Conservation (phyloP, 2,888 invertebrate species). For the Eupithecia tripunctaria region DNA sequence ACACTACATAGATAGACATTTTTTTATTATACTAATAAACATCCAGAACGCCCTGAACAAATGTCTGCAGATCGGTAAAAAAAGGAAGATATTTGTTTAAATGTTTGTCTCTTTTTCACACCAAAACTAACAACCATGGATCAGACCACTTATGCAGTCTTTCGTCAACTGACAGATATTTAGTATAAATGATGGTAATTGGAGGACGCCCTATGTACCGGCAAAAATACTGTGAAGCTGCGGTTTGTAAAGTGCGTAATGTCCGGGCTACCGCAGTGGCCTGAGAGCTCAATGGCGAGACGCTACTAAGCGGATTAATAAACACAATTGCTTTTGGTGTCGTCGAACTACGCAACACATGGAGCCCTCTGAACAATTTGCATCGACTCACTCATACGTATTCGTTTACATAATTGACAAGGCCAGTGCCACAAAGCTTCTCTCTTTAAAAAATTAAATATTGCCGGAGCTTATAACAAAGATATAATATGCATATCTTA, state of each 20-base stretch:
- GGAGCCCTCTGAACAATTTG: slow-evolving; percentile 11
- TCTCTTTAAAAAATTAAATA: not conserved
- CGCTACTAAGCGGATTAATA: slow-evolving; percentile 24
- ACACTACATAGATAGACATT: too few relatives aligned
- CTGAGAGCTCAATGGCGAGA: slow-evolving; percentile 16
- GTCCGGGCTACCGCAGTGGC: not conserved
- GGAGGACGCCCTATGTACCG: not conserved
- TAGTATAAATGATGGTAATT: not conserved
- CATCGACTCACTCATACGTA: not conserved
- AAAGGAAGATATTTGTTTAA: not conserved
- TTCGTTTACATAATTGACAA: slow-evolving; percentile 8
- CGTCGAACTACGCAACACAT: slow-evolving; percentile 23
- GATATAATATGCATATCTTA: too few relatives aligned
- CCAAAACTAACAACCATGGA: not conserved
- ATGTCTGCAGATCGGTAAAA: too few relatives aligned
- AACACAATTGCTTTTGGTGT: slow-evolving; percentile 31
- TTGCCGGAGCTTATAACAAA: not conserved
- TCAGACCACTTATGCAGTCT: not conserved
- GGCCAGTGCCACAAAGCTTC: not conserved
- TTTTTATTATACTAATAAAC: too few relatives aligned
- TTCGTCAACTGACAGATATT: not conserved
- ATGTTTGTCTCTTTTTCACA: not conserved
- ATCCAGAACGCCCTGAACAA: too few relatives aligned
- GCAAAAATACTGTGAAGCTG: not conserved
- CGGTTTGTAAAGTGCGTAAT: not conserved